Percentiles rank a stretch among this genome's conserved stretches.
Conservation (phyloP, 1,140 invertebrate genomes). For the Tetragnatha versicolor region DNA sequence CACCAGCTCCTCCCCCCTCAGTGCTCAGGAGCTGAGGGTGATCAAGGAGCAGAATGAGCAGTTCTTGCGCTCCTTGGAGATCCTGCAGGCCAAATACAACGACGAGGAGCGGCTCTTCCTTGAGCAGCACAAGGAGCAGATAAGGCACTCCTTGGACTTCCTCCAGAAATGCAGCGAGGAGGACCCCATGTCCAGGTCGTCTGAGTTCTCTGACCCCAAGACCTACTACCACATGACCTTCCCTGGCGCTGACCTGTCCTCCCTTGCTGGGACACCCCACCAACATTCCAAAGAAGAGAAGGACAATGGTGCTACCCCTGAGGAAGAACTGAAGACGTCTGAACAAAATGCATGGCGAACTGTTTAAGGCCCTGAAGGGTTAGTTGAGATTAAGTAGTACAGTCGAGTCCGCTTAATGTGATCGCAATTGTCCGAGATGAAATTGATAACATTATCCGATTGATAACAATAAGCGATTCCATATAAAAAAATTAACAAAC, state of each 20-base stretch:
- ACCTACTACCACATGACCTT: slow-evolving; percentile 50
- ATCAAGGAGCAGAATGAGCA: too few relatives aligned
- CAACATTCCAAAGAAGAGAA: slow-evolving; percentile 13
- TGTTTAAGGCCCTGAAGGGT: background rate
- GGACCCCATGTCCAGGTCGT: slow-evolving; percentile 25
- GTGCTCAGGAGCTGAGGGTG: background rate
- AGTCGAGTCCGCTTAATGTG: too few relatives aligned
- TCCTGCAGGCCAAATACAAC: too few relatives aligned
- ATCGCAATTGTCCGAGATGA: too few relatives aligned
- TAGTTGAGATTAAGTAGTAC: background rate
- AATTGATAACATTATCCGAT: too few relatives aligned
- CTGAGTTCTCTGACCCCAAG: slow-evolving; percentile 35
- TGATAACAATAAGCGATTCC: too few relatives aligned
- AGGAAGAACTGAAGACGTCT: background rate
- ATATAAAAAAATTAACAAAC: too few relatives aligned
- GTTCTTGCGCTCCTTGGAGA: too few relatives aligned
- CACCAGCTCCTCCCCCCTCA: background rate
- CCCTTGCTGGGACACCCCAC: background rate
- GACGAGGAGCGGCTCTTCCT: too few relatives aligned
- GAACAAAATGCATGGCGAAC: background rate
- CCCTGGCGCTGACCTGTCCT: background rate
- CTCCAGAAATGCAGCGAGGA: background rate
- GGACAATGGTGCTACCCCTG: background rate
- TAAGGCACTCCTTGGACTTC: too few relatives aligned
- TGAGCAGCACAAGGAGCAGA: too few relatives aligned